These are phyloP conservation scores for Carettochelys insculpta DNA, from an alignment of 2,113 vertebrate species.

Conservation along the genomic window DNA sequence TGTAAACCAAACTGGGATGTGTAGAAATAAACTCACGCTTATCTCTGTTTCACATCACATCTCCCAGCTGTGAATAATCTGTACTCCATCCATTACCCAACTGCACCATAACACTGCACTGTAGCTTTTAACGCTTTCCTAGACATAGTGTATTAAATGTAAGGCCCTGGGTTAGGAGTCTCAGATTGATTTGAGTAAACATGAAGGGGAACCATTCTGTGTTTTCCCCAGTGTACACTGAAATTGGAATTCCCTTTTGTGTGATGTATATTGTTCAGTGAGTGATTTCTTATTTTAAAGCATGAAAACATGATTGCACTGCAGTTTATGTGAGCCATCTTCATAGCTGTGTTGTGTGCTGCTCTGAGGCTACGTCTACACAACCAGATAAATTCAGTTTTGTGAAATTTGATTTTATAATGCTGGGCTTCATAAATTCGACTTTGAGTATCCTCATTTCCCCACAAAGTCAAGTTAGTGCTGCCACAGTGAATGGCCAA, in stretches of 20 bases:
- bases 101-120: rapidly evolving
- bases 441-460: too few relatives aligned
- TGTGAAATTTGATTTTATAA: too few relatives aligned
- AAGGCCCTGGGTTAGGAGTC: not conserved
- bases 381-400: too few relatives aligned
- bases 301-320: not conserved
- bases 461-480: too few relatives aligned
- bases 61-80: rapidly evolving
- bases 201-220: not conserved
- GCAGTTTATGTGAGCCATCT: not conserved
- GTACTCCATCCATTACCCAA: not conserved
- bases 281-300: not conserved
- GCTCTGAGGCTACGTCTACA: too few relatives aligned
- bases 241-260: not conserved
- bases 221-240: not conserved
- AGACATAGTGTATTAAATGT: not conserved
- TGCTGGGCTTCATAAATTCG: too few relatives aligned
- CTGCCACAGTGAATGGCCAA: too few relatives aligned
- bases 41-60: not conserved
- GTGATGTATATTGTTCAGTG: not conserved
- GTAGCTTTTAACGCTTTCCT: not conserved
- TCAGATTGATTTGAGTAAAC: not conserved
- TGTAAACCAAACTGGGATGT: rapidly evolving
- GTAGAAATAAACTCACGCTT: rapidly evolving
- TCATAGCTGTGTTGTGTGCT: not conserved